Conservation (phyloP, 2,888 invertebrate genomes). For the Rhodophaea formosa region DNA sequence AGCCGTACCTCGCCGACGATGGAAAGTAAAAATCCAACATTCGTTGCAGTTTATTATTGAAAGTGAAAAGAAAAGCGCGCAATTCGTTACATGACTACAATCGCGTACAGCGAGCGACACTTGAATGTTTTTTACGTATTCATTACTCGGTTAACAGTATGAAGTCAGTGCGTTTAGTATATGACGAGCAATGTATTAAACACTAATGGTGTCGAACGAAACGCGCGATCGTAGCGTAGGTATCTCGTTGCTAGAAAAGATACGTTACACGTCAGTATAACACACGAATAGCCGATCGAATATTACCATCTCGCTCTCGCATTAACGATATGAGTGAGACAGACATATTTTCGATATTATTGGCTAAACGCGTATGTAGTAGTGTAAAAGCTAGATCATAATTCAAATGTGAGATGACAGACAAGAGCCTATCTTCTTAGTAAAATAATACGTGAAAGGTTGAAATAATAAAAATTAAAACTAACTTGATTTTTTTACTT, state of each 20-base stretch:
- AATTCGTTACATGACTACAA: not conserved
- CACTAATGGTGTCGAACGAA: too few relatives aligned
- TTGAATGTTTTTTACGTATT: too few relatives aligned
- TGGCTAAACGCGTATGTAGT: not conserved
- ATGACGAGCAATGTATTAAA: too few relatives aligned
- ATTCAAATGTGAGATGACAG: too few relatives aligned
- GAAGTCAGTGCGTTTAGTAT: too few relatives aligned
- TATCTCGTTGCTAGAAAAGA: not conserved
- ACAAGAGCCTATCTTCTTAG: too few relatives aligned
- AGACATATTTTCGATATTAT: not conserved
- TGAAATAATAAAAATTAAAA: too few relatives aligned
- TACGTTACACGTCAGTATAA: constrained; percentile 12
- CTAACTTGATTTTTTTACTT: too few relatives aligned
- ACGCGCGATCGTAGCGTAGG: too few relatives aligned
- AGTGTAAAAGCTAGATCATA: constrained; percentile 8
- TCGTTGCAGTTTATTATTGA: constrained; percentile 3
- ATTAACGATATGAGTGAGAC: not conserved
- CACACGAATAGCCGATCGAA: not conserved
- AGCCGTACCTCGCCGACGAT: not conserved
- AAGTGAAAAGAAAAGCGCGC: not conserved
- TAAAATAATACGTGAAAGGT: too few relatives aligned
- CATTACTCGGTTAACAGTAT: too few relatives aligned
- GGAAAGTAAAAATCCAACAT: not conserved
- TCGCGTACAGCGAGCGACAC: too few relatives aligned
- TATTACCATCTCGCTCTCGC: constrained; percentile 1